These are phyloP conservation scores for Biston betularia DNA, from an alignment of 2,888 invertebrate genomes.

Conservation along the genomic window DNA sequence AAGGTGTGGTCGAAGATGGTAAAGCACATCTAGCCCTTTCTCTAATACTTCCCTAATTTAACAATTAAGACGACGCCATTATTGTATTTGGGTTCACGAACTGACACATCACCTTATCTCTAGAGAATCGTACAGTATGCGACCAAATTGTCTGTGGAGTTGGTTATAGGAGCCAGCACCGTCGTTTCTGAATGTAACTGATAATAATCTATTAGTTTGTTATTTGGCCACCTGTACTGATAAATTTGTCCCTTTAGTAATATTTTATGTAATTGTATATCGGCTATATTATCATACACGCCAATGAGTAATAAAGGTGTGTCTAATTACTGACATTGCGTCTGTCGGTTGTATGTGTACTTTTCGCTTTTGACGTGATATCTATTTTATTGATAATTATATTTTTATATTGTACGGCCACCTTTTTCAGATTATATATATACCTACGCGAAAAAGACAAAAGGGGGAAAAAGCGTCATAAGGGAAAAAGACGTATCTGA, in stretches of 20 bases:
- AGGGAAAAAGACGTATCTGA: too few species aligned
- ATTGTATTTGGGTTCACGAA: constrained; percentile 18
- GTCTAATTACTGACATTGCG: constrained; percentile 5
- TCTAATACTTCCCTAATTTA: neutral
- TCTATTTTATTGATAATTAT: neutral
- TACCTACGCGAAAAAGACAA: too few species aligned
- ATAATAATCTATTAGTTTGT: neutral
- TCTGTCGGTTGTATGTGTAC: neutral
- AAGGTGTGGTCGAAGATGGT: too few species aligned
- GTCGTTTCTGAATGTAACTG: neutral
- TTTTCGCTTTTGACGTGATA: neutral
- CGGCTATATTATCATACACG: constrained; percentile 15
- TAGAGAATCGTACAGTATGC: constrained; percentile 14
- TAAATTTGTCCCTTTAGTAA: neutral
- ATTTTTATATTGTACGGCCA: neutral
- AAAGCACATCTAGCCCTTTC: too few species aligned
- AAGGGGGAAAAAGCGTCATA: too few species aligned
- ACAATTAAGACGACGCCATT: constrained; percentile 6
- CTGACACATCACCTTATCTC: constrained; percentile 19
- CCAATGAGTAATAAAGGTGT: constrained; percentile 29
- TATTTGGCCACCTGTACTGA: neutral
- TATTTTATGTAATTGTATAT: constrained; percentile 8
- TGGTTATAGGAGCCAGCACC: neutral
- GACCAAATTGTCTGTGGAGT: neutral
- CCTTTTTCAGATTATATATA: too few species aligned